Evolutionary conservation across 2,113 vertebrate genomes (phyloP).

Genomic region (Symphodus melops): DNA sequence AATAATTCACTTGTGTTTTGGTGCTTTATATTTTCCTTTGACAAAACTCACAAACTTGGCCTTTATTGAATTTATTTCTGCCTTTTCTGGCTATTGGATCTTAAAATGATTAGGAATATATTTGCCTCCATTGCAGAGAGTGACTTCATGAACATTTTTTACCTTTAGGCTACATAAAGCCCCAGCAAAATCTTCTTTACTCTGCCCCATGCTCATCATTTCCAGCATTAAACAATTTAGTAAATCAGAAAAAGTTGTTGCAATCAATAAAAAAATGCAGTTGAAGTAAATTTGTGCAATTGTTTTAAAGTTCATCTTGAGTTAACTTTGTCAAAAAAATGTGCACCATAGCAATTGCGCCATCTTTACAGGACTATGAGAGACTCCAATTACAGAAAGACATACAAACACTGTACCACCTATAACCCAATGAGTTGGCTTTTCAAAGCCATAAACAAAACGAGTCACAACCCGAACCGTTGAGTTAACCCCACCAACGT

Average conservation of each 20-base stretch:
- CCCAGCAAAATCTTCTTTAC: not conserved
- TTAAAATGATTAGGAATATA: constrained; percentile 13
- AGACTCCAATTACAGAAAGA: not conserved
- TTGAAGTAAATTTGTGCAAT: not conserved
- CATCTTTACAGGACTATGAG: no score
- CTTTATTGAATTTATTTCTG: not conserved
- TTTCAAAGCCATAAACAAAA: not conserved
- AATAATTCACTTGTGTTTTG: constrained; percentile 33
- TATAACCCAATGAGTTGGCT: not conserved
- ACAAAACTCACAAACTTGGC: constrained; percentile 9
- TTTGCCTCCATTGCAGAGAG: not conserved
- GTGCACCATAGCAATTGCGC: not conserved
- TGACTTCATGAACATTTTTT: constrained; percentile 5
- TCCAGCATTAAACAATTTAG: not conserved
- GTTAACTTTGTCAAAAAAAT: not conserved
- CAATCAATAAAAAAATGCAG: no score
- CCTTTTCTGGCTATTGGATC: not conserved
- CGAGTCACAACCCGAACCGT: not conserved
- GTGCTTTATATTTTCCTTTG: constrained; percentile 20
- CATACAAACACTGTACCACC: not conserved
- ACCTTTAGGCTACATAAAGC: constrained; percentile 15
- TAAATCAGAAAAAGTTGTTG: no score
- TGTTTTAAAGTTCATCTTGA: not conserved
- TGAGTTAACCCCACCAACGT: not conserved
- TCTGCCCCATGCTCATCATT: not conserved